Evolutionary conservation across 2,113 vertebrate species (phyloP).

Genomic region (Plotosus lineatus): DNA sequence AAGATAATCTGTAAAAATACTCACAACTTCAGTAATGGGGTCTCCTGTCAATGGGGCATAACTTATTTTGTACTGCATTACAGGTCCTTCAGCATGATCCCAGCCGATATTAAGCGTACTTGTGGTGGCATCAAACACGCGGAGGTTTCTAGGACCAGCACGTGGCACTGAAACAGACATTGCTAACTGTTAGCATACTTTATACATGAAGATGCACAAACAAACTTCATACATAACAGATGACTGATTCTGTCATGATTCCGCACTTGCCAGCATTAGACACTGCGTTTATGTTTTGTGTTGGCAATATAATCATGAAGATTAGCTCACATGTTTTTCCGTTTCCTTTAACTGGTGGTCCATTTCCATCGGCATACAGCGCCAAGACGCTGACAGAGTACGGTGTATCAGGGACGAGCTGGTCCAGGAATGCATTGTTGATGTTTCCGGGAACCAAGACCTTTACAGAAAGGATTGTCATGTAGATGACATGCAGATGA

Average conservation of each 20-base stretch:
- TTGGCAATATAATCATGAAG: constrained; percentile 16
- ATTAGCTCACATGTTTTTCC: constrained; percentile 85
- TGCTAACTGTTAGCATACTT: constrained; percentile 6
- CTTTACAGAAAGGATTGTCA: constrained; percentile 63
- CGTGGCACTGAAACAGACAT: constrained; percentile 81
- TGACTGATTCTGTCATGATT: constrained; percentile 6
- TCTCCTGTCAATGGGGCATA: constrained; percentile 88
- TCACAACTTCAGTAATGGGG: constrained; percentile 91
- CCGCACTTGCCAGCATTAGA: not conserved
- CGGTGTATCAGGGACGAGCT: constrained; percentile 83
- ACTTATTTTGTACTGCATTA: constrained; percentile 87
- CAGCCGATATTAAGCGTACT: constrained; percentile 88
- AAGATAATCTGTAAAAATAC: constrained; percentile 59
- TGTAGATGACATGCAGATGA: constrained; percentile 40
- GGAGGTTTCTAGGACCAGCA: constrained; percentile 87
- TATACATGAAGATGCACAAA: not conserved
- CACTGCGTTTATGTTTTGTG: constrained; percentile 5
- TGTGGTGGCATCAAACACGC: constrained; percentile 89
- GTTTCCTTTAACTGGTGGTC: constrained; percentile 71
- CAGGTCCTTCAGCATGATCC: constrained; percentile 95
- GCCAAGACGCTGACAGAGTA: constrained; percentile 84
- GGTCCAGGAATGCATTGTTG: constrained; percentile 82
- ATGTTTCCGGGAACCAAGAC: constrained; percentile 84
- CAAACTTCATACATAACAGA: constrained; percentile 9
- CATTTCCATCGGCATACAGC: constrained; percentile 86